Conservation (phyloP, 2,113 vertebrate species). For the Chitala chitala region DNA sequence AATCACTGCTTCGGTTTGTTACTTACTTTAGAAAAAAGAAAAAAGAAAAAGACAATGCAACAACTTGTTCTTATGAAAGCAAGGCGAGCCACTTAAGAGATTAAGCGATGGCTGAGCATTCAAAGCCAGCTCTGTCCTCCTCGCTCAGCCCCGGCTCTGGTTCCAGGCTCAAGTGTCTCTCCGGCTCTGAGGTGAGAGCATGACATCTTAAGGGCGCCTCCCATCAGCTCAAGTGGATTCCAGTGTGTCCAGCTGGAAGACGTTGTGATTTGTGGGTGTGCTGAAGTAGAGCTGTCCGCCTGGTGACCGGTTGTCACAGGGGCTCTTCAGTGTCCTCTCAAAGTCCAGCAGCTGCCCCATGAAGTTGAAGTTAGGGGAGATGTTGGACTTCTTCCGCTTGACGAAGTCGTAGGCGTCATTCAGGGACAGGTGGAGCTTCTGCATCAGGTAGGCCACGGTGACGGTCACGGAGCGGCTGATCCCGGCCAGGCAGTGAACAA, state of each 20-base stretch:
- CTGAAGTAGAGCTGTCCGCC: conserved; percentile 92
- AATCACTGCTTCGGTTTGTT: conserved; percentile 11
- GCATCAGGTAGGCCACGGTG: conserved; percentile 98
- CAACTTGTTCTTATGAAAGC: conserved; percentile 48
- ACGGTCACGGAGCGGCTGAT: conserved; percentile 97
- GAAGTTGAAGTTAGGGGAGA: conserved; percentile 99
- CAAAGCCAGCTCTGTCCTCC: conserved; percentile 26
- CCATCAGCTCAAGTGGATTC: conserved; percentile 86
- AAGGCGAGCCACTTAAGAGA: conserved; percentile 49
- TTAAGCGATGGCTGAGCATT: conserved; percentile 47
- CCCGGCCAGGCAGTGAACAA: conserved; percentile 95
- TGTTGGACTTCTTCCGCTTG: conserved; percentile 98
- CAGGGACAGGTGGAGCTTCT: conserved; percentile 97
- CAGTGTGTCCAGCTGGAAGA: conserved; percentile 92
- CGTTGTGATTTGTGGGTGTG: conserved; percentile 93
- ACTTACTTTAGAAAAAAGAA: conserved; percentile 26
- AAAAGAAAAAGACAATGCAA: too few species aligned
- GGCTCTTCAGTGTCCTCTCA: conserved; percentile 93
- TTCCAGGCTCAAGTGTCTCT: conserved; percentile 38
- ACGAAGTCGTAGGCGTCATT: conserved; percentile 98
- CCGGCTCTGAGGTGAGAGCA: conserved; percentile 53
- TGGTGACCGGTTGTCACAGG: conserved; percentile 83
- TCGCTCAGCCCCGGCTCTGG: conserved; percentile 48
- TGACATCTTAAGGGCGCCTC: conserved; percentile 40
- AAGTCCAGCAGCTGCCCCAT: conserved; percentile 99